A percentile compares a stretch with the other conserved stretches of the same genome.
Evolutionary conservation across 23 tunicate genomes (phyloP).

Genomic region (Oikopleura dioica): DNA sequence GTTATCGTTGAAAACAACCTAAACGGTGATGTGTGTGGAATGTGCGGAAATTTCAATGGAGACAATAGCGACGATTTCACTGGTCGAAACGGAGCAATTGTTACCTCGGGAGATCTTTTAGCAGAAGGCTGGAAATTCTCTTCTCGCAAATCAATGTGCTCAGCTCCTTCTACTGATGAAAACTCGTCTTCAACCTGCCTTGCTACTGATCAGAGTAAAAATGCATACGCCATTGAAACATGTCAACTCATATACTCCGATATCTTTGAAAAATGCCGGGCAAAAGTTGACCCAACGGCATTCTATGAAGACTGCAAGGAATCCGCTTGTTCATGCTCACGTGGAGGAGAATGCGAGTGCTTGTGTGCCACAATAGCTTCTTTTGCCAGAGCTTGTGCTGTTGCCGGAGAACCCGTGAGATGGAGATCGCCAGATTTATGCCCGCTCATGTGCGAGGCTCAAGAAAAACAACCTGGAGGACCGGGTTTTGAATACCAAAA

Average conservation of each 20-base stretch:
- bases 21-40: not conserved
- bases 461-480: conserved; percentile 13
- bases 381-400: conserved; percentile 6
- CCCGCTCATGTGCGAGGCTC: conserved; percentile 3
- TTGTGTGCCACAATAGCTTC: not conserved
- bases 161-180: not conserved
- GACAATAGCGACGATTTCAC: not conserved
- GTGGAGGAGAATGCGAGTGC: conserved; percentile 10
- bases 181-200: not conserved
- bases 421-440: not conserved
- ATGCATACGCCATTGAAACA: not conserved
- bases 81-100: not conserved
- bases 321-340: not conserved
- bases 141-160: not conserved
- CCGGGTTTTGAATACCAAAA: not conserved
- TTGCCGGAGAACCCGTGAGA: conserved; percentile 1
- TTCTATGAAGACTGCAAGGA: not conserved
- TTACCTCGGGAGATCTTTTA: not conserved
- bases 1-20: not conserved
- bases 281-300: not conserved
- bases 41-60: conserved; percentile 4
- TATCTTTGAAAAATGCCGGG: not conserved
- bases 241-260: not conserved
- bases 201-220: not conserved
- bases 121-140: not conserved